Evolutionary conservation across 2,888 invertebrate genomes (phyloP), one percentile per base, ranked within the genome.

Genomic region (Cheilosia impressa): DNA sequence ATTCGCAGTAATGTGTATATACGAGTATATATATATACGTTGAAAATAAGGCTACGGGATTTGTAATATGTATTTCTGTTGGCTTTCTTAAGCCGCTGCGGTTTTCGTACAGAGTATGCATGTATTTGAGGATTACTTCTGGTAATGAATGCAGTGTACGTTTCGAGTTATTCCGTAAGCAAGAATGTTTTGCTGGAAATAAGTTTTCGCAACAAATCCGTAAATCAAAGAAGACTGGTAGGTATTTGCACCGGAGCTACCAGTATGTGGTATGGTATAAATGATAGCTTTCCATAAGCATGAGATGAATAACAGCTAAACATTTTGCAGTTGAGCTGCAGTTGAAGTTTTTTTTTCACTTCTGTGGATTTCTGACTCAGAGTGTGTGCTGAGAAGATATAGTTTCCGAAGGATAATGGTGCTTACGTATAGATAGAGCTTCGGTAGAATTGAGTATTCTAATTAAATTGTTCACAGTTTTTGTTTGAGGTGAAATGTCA

Each of bases 61-160:
- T 73, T 62, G 62, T 62, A 53, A 62, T 60, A 75, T 80, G 80
- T 62, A 68, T 7, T 50, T 75, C 22, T 75, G 47, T 50, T 75
- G 55, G 62, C 19, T 66, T 75, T 75, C 80, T 62, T 73, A 80
- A 80, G 80, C 65, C 53, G 53, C 10, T 80, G 75, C 34, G 79
- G 65, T 73, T 79, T 57, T 15, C 17, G 15, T 38, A 19, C 38
- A 55, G 66, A 34, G 47, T 38, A 34, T 58, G 38, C 38, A 68
- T 41, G 57, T 43, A 4, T 47, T 17, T 47, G n/a, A 24, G 19
- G 71, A 58, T 79, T 50, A 79, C 41, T 52, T 72, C 27, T 58
- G n/a, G 52, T 65, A 58, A 65, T 53, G 65, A 72, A 79, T 47
- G 73, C 58, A 52, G 34, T 72, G 47, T 55, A 71, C 38, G 57